A percentile compares a stretch with the other conserved stretches of the same genome.
phyloP scores from a whole-genome alignment of 2,888 invertebrate genomes.

The Andricus curvator region DNA sequence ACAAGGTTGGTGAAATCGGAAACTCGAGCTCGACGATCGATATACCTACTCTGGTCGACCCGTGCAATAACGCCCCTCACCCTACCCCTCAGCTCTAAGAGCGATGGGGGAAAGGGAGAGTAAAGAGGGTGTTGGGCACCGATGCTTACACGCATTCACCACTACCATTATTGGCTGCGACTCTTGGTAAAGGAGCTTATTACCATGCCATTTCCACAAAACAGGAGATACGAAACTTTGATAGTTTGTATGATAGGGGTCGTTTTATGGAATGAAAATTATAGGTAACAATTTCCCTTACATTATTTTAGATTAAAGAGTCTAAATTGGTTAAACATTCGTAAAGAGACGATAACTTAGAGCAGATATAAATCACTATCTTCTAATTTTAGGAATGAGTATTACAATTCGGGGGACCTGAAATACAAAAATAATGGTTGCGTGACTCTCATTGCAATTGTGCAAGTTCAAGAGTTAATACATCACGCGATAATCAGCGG shows the following conservation, averaged over 20 bases:
- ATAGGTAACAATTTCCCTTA: background rate
- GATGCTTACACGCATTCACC: conserved; percentile 12
- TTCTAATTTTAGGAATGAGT: too few species aligned
- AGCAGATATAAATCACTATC: background rate
- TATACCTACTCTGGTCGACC: conserved; percentile 1
- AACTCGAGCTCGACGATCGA: conserved; percentile 31
- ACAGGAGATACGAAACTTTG: background rate
- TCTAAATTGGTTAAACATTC: background rate
- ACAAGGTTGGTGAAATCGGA: conserved; percentile 30
- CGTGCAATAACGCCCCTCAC: conserved; percentile 1
- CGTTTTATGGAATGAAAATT: background rate
- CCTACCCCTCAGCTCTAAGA: background rate
- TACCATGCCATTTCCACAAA: background rate
- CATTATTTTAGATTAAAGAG: background rate
- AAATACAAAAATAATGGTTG: background rate
- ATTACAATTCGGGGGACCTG: background rate
- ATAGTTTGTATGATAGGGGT: background rate
- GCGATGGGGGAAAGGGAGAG: background rate
- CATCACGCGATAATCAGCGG: conserved; percentile 4
- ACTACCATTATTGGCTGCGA: conserved; percentile 10
- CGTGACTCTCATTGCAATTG: background rate
- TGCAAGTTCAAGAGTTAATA: conserved; percentile 22
- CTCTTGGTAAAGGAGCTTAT: background rate
- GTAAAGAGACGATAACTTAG: background rate
- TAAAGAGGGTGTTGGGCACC: conserved; percentile 11